These are phyloP conservation scores for Drosophila parthenogenetica DNA, from an alignment of 2,888 invertebrate genomes.

Conservation along the genomic window DNA sequence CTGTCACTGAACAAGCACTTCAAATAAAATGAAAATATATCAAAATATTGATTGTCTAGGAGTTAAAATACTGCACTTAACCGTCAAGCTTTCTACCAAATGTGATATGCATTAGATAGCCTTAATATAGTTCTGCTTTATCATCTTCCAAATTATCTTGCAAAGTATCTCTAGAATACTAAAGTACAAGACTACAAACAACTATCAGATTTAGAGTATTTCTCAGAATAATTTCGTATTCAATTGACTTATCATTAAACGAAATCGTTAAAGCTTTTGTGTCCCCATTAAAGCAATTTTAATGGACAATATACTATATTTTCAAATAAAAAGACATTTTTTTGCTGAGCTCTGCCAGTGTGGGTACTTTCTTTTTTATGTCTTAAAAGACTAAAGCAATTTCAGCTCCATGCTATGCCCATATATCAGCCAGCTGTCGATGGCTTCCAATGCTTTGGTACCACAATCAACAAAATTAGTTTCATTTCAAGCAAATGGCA, in stretches of 20 bases:
- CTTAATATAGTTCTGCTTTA: too few species aligned
- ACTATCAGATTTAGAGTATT: neutral
- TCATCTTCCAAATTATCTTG: neutral
- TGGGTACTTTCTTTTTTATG: neutral
- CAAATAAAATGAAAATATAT: neutral
- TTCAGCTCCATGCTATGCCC: conserved; percentile 26
- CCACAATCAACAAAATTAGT: conserved; percentile 75
- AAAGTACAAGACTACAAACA: neutral
- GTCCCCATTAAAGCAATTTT: neutral
- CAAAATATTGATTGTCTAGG: neutral
- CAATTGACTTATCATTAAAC: neutral
- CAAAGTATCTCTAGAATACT: neutral
- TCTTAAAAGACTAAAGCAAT: conserved; percentile 20
- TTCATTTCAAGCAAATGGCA: conserved; percentile 72
- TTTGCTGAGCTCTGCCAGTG: conserved; percentile 15
- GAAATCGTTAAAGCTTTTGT: neutral
- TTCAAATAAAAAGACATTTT: neutral
- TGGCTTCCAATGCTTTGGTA: conserved; percentile 58
- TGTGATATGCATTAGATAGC: too few species aligned
- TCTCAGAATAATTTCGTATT: neutral
- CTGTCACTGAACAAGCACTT: neutral
- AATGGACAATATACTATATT: neutral
- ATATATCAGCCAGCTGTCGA: conserved; percentile 69
- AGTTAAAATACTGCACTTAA: too few species aligned
- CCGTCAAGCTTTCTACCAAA: too few species aligned